Conservation (phyloP, 2,113 vertebrate genomes). For the Mastomys natalensis region DNA sequence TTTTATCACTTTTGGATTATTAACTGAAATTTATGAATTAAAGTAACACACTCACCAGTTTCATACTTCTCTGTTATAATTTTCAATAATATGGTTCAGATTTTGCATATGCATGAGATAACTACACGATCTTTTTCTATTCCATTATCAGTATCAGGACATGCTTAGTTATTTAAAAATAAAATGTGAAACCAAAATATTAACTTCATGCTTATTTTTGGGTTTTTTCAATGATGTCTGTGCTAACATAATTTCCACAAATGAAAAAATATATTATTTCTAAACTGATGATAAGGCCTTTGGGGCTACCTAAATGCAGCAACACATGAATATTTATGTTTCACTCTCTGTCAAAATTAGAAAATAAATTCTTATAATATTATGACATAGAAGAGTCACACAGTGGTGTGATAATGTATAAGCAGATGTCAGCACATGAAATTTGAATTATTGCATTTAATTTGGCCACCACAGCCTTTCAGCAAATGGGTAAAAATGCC, state of each 20-base stretch:
- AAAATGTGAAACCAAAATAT: not conserved
- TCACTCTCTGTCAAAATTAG: not conserved
- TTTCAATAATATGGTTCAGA: not conserved
- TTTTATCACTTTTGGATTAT: not conserved
- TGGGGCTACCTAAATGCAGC: not conserved
- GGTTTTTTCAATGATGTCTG: not conserved
- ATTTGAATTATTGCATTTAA: not conserved
- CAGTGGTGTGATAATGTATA: not conserved
- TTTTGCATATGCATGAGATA: rapidly evolving
- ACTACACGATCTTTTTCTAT: not conserved
- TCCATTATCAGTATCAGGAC: not conserved
- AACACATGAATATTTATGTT: conserved; percentile 44
- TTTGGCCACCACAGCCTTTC: not conserved
- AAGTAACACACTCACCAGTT: no score
- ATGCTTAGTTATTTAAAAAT: not conserved
- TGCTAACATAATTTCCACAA: not conserved
- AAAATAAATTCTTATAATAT: conserved; percentile 39
- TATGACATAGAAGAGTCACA: not conserved
- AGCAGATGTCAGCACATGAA: not conserved
- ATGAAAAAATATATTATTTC: not conserved
- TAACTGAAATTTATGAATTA: not conserved
- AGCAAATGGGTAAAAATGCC: not conserved
- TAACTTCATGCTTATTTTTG: not conserved
- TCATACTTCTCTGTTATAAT: not conserved
- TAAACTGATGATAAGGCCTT: not conserved